phyloP scores from a whole-genome alignment of 2,888 invertebrate genomes.

The Apeira syringaria region DNA sequence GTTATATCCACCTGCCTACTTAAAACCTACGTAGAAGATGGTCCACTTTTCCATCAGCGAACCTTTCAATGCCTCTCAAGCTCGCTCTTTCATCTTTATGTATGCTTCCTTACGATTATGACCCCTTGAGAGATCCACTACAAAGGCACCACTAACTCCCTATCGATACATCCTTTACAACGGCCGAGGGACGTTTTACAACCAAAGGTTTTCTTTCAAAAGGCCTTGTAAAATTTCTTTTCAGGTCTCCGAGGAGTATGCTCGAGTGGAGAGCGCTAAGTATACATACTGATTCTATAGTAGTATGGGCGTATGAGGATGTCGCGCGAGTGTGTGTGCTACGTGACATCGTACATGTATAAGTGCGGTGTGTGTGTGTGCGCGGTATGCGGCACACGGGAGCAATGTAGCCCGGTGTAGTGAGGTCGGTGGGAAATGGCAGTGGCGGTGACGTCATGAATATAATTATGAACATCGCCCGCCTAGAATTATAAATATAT shows the following conservation, averaged over 20 bases:
- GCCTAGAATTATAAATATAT: conserved; percentile 14
- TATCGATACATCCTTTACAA: conserved; percentile 53
- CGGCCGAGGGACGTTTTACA: conserved; percentile 26
- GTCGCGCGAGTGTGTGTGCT: conserved; percentile 52
- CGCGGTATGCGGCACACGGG: conserved; percentile 57
- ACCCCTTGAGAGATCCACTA: conserved; percentile 53
- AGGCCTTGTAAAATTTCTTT: conserved; percentile 68
- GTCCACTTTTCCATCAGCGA: neutral
- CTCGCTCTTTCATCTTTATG: conserved; percentile 24
- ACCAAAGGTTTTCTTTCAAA: conserved; percentile 56
- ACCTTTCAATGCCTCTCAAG: conserved; percentile 17
- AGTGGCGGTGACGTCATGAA: conserved; percentile 50
- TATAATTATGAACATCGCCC: conserved; percentile 14
- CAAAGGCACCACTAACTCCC: conserved; percentile 56
- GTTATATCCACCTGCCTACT: too few species aligned
- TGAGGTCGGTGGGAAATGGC: conserved; percentile 43
- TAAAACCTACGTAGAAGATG: too few species aligned
- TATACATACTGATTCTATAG: conserved; percentile 51
- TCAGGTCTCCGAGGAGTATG: conserved; percentile 71
- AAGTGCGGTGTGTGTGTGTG: conserved; percentile 43
- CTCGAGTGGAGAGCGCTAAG: conserved; percentile 52
- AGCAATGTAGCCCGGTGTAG: conserved; percentile 45
- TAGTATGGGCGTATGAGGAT: conserved; percentile 54
- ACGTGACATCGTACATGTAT: conserved; percentile 47
- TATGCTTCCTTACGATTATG: conserved; percentile 46